A percentile compares a stretch with the other conserved stretches of the same genome.
Conservation (phyloP, 2,113 vertebrate genomes). For the Cinclus mexicanus region DNA sequence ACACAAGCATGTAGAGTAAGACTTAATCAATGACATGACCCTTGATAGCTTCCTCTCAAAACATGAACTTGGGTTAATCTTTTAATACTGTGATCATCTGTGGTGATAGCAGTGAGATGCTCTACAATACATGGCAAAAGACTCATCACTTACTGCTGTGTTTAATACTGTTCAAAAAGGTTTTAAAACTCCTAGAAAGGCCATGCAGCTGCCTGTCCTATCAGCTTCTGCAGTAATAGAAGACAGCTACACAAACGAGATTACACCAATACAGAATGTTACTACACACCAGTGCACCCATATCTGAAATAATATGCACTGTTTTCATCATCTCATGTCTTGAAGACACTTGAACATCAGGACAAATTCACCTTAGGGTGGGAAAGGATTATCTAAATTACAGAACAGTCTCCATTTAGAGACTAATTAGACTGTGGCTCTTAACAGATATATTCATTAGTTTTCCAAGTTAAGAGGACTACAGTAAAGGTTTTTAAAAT, state of each 20-base stretch:
- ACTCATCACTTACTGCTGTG: neutral
- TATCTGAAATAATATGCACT: neutral
- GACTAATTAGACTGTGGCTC: neutral
- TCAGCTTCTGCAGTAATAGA: neutral
- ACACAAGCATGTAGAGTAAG: neutral
- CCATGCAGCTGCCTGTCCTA: neutral
- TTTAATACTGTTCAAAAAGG: neutral
- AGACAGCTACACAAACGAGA: neutral
- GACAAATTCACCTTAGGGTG: neutral
- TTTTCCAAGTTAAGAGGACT: neutral
- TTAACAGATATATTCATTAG: neutral
- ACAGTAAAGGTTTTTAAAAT: neutral
- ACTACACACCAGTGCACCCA: neutral
- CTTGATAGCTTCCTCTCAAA: neutral
- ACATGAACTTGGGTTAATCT: neutral
- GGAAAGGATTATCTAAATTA: neutral
- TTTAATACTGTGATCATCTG: neutral
- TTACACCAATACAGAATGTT: neutral
- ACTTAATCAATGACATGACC: neutral
- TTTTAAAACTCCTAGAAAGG: neutral
- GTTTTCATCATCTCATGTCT: neutral
- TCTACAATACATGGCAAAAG: neutral
- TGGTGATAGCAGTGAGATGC: neutral
- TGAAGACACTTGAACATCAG: neutral
- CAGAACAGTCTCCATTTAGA: neutral